phyloP scores from a whole-genome alignment of 1,140 invertebrate species.

The Belonocnema kinseyi region DNA sequence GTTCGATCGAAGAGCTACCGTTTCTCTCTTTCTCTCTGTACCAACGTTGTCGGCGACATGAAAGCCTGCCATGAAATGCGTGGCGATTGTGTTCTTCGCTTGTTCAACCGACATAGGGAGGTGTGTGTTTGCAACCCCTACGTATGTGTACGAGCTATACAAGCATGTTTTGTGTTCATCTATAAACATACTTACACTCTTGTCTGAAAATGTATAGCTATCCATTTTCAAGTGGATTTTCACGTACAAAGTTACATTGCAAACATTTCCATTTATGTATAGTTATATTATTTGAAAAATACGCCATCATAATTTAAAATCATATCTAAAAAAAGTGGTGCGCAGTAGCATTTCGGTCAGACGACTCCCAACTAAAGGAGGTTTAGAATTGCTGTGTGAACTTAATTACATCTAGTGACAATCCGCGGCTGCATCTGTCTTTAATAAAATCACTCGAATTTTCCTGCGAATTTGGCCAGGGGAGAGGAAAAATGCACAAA shows the following conservation, averaged over 20 bases:
- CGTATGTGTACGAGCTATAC: slow-evolving; percentile 34
- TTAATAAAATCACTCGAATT: no score
- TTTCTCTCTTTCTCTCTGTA: slow-evolving; percentile 43
- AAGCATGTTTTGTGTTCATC: slow-evolving; percentile 10
- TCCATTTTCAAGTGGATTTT: background rate
- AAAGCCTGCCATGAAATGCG: slow-evolving; percentile 60
- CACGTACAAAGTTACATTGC: background rate
- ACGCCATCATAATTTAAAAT: no score
- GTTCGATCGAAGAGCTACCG: slow-evolving; percentile 34
- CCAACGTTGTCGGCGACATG: slow-evolving; percentile 59
- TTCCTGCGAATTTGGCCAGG: no score
- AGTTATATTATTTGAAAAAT: no score
- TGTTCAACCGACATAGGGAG: slow-evolving; percentile 32
- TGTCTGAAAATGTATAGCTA: slow-evolving; percentile 1
- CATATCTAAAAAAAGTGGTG: no score
- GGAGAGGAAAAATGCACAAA: no score
- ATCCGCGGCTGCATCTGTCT: no score
- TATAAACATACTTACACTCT: slow-evolving; percentile 25
- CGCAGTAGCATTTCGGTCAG: no score
- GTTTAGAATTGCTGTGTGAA: no score
- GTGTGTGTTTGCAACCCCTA: slow-evolving; percentile 35
- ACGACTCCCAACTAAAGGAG: no score
- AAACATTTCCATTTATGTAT: background rate
- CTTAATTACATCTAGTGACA: no score
- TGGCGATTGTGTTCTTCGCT: slow-evolving; percentile 54